Base-by-base conservation (phyloP, 1,140 invertebrate genomes). In the Drosophila lacertosa region DNA sequence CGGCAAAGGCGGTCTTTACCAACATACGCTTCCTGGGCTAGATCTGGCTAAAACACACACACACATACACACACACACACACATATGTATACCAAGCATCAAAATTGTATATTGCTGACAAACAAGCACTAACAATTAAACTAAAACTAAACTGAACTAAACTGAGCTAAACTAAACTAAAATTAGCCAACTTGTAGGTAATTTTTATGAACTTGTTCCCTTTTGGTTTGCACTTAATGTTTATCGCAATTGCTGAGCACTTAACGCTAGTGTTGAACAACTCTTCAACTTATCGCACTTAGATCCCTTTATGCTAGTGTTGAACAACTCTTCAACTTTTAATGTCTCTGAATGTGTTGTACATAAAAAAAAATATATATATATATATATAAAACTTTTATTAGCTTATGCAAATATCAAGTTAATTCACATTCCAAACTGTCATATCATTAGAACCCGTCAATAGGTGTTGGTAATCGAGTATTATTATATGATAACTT, bases 21-120 rank as follows among this genome's bases (percentile, higher is more conserved):
- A 94, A 94, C 76, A 94, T 94, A 60, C 92, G 93, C n/a, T 94
- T 94, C 77, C 79, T 94, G 40, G 94, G 94, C 57, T 91, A 91
- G 32, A 48, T 39, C 58, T n/a, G 26, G 50, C 24, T 59, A 18
- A 33, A 9, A 32, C 7, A 67, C 18, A 47, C 48, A 74, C 26
- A 65, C 26, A 59, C 18, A 64, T n/a, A 66, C 32, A 66, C 33
- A 26, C 11, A 33, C 13, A 42, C 39, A 20, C 64, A 77, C 51
- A 79, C 73, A 76, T 86, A 84, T 84, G 80, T 84, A 84, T 84
- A 84, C 80, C 80, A 77, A 86, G 80, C 81, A 79, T 80, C 80
- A 86, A n/a, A n/a, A 86, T 86, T 84, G 81, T 86, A 86, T 44
- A 86, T 86, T 86, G 81, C 81, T 86, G 72, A 84, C 81, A 54